phyloP scores from a whole-genome alignment of 2,888 invertebrate genomes.

The Beris chalybata region DNA sequence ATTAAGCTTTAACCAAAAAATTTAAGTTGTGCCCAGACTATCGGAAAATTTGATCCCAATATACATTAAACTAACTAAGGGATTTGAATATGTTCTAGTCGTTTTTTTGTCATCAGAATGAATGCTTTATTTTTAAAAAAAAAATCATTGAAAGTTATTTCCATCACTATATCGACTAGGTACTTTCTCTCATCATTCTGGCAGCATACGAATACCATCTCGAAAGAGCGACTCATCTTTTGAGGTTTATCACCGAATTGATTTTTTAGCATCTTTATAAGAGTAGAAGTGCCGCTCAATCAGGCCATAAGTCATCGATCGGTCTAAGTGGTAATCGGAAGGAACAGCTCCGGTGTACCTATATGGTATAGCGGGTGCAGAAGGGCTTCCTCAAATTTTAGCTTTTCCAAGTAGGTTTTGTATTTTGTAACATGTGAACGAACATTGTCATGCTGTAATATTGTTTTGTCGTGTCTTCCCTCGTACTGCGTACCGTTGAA shows the following conservation, averaged over 20 bases:
- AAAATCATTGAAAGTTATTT: neutral
- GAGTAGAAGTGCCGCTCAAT: neutral
- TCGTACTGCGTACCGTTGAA: too few relatives aligned
- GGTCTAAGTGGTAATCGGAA: neutral
- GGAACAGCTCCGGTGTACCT: neutral
- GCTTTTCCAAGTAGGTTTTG: constrained; percentile 12
- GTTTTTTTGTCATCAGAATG: too few relatives aligned
- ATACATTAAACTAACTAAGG: too few relatives aligned
- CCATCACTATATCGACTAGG: neutral
- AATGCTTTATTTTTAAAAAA: too few relatives aligned
- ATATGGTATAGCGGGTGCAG: neutral
- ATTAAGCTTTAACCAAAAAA: too few relatives aligned
- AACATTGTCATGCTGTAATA: neutral
- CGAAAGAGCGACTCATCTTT: too few relatives aligned
- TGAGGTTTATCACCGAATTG: too few relatives aligned
- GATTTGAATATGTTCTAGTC: too few relatives aligned
- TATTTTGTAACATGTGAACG: neutral
- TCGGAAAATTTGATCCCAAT: too few relatives aligned
- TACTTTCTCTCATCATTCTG: neutral
- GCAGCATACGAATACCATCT: too few relatives aligned
- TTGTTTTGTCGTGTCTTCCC: constrained; percentile 1
- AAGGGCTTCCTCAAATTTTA: neutral
- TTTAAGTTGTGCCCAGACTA: too few relatives aligned
- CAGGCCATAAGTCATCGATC: neutral
- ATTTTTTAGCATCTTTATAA: too few relatives aligned